phyloP scores from a whole-genome alignment of 2,888 invertebrate species.

The Heteropelma amictum region DNA sequence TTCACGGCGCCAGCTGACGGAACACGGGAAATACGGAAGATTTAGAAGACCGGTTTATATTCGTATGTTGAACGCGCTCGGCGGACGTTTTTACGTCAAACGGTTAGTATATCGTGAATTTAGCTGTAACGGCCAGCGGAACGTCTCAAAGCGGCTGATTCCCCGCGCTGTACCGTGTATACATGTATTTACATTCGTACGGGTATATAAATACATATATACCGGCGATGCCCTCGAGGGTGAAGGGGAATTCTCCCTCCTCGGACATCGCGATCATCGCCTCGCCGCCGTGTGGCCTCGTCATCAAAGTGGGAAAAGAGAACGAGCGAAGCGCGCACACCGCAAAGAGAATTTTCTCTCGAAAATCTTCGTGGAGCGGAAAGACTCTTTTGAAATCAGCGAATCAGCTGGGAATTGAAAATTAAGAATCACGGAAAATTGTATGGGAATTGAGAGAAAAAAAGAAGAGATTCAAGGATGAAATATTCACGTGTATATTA shows the following conservation, averaged over 20 bases:
- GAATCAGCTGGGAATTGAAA: background rate
- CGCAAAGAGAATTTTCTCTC: slow-evolving; percentile 3
- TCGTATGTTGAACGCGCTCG: slow-evolving; percentile 31
- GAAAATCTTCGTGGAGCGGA: background rate
- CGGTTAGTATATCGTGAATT: slow-evolving; percentile 63
- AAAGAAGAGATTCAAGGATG: slow-evolving; percentile 32
- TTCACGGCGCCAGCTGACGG: slow-evolving; percentile 57
- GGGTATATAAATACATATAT: slow-evolving; percentile 22
- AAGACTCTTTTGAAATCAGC: too few species aligned
- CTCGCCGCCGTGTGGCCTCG: slow-evolving; percentile 2
- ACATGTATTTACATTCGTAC: slow-evolving; percentile 22
- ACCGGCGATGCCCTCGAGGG: slow-evolving; percentile 24
- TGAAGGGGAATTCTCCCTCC: slow-evolving; percentile 10
- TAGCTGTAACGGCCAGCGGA: slow-evolving; percentile 37
- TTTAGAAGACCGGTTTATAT: slow-evolving; percentile 73
- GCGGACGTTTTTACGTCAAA: slow-evolving; percentile 58
- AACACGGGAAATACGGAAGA: slow-evolving; percentile 66
- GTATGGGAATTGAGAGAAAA: slow-evolving; percentile 37
- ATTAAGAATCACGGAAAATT: slow-evolving; percentile 15
- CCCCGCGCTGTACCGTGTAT: slow-evolving; percentile 8
- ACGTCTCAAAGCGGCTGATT: slow-evolving; percentile 28
- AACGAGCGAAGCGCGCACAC: slow-evolving; percentile 1
- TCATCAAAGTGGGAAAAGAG: slow-evolving; percentile 1
- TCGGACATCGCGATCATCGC: background rate
- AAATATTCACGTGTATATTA: slow-evolving; percentile 36